Conservation (phyloP, 2,888 invertebrate species). For the Beris chalybata region DNA sequence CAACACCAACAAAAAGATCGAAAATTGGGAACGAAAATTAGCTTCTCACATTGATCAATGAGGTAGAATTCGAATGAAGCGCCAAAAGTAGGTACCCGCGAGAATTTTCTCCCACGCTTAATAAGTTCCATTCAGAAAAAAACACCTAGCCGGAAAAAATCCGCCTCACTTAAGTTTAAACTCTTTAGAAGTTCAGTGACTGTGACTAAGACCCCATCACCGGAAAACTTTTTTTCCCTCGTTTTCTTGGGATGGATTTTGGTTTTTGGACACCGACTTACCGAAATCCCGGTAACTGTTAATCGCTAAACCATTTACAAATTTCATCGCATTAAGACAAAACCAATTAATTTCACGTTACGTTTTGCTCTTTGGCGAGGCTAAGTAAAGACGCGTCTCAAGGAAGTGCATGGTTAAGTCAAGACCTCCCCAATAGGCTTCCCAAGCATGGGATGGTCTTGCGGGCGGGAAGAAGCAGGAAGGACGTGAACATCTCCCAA, state of each 20-base stretch:
- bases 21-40: conserved; percentile 12
- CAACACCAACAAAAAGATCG: too few species aligned
- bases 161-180: not conserved
- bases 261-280: not conserved
- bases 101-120: conserved; percentile 38
- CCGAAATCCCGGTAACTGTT: conserved; percentile 38
- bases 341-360: conserved; percentile 41
- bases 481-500: not conserved
- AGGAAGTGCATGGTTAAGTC: not conserved
- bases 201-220: conserved; percentile 38
- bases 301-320: conserved; percentile 40
- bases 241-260: conserved; percentile 22
- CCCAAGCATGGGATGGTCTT: not conserved
- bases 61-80: conserved; percentile 17
- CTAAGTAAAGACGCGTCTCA: conserved; percentile 1
- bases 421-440: not conserved
- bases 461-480: not conserved
- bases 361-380: conserved; percentile 30
- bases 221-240: conserved; percentile 35
- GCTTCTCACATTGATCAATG: conserved; percentile 31
- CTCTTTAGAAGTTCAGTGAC: conserved; percentile 37
- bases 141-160: conserved; percentile 1
- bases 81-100: conserved; percentile 19
- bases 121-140: conserved; percentile 35
- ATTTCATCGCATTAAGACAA: conserved; percentile 41